Evolutionary conservation across 2,113 vertebrate genomes (phyloP).

Genomic region (Nansenia antarctica): DNA sequence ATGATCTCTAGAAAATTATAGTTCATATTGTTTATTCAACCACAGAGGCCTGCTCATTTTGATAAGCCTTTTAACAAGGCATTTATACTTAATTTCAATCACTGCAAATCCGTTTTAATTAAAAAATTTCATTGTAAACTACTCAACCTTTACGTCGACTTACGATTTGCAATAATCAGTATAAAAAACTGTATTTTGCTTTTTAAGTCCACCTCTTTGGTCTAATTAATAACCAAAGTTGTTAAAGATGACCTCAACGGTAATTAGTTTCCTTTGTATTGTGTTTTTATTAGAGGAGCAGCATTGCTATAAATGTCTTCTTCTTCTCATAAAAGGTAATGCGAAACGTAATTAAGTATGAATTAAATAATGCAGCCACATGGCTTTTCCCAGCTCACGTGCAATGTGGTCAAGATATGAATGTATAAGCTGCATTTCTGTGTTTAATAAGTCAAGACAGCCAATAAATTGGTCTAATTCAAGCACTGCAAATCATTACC

Average conservation of each 20-base stretch:
- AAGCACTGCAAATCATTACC: background rate
- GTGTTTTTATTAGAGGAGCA: constrained; percentile 73
- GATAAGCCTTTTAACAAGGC: constrained; percentile 72
- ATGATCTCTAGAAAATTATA: background rate
- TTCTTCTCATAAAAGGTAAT: constrained; percentile 72
- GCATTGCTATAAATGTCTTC: constrained; percentile 69
- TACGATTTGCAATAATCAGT: constrained; percentile 72
- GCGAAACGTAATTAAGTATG: constrained; percentile 67
- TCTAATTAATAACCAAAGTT: constrained; percentile 75
- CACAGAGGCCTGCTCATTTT: constrained; percentile 23
- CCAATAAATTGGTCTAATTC: background rate
- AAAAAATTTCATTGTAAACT: constrained; percentile 78
- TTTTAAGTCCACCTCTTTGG: constrained; percentile 31
- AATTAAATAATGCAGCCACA: constrained; percentile 61
- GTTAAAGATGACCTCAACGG: constrained; percentile 68
- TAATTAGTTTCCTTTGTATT: constrained; percentile 75
- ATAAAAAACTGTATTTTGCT: constrained; percentile 51
- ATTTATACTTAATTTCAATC: constrained; percentile 77
- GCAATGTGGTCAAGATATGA: constrained; percentile 61
- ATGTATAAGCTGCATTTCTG: background rate
- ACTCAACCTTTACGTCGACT: constrained; percentile 73
- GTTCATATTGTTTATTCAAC: constrained; percentile 24
- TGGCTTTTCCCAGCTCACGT: constrained; percentile 55
- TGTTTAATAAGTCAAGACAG: background rate
- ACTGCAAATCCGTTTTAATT: constrained; percentile 78